Evolutionary conservation across 2,113 vertebrate species (phyloP).

Genomic region (Conger conger): DNA sequence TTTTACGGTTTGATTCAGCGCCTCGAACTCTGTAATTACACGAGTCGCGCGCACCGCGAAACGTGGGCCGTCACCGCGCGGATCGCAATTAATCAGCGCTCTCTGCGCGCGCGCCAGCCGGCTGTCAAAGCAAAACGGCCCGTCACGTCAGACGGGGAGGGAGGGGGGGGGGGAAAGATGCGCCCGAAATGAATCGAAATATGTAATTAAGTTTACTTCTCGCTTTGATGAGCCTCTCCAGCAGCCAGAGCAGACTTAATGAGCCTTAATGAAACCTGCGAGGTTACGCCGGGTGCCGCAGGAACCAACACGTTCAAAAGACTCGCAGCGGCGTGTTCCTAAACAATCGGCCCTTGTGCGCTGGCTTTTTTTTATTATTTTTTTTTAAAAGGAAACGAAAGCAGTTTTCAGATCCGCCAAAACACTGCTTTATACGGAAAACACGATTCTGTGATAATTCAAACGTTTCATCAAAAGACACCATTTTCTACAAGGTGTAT

Average conservation of each 20-base stretch:
- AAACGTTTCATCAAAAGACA: slow-evolving; percentile 23
- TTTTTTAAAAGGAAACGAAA: slow-evolving; percentile 26
- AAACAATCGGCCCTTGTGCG: slow-evolving; percentile 3
- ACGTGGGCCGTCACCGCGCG: neutral
- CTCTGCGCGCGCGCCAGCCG: slow-evolving; percentile 24
- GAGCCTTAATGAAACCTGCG: slow-evolving; percentile 18
- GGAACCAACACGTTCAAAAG: slow-evolving; percentile 39
- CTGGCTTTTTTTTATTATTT: neutral
- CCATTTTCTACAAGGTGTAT: neutral
- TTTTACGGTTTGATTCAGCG: neutral
- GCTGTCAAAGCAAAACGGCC: neutral
- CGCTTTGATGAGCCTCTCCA: neutral
- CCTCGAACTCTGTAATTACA: neutral
- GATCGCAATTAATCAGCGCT: neutral
- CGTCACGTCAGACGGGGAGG: neutral
- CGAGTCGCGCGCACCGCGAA: neutral
- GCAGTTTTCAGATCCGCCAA: slow-evolving; percentile 20
- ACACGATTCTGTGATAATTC: slow-evolving; percentile 25
- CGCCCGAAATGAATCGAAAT: neutral
- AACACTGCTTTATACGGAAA: slow-evolving; percentile 21
- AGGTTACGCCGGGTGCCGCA: slow-evolving; percentile 20
- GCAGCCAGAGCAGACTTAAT: neutral
- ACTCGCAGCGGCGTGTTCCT: neutral
- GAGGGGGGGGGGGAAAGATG: neutral
- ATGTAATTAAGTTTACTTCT: neutral